Evolutionary conservation across 2,113 vertebrate genomes (phyloP), one percentile per base, ranked within the genome.

Genomic region (Puma concolor): DNA sequence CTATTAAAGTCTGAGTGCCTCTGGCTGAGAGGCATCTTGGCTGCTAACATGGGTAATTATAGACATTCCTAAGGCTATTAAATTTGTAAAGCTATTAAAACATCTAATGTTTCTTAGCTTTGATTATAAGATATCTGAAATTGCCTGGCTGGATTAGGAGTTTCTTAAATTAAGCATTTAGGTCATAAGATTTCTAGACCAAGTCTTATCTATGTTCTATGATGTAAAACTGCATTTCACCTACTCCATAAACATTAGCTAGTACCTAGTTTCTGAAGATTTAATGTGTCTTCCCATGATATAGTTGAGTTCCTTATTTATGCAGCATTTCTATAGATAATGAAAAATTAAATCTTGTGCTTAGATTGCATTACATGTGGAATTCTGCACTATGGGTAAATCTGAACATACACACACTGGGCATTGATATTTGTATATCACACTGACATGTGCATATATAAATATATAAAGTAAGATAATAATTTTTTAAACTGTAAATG

Each of bases 21-120:
- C 96, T 97, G 95, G 77, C 94, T 98, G 96, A 98, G 97, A 95
- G 88, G 93, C 95, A 97, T 97, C 97, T 98, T 98, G 96, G 96
- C 96, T 96, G 96, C 74, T 94, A 96, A 96, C 84, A 91, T 97
- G 60, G 81, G 95, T 98, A 97, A 98, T 98, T 98, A 96, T 92
- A 96, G 95, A 97, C 94, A 97, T 97, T 97, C 95, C 81, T 93
- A 97, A 97, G 95, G 95, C 96, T 96, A 95, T 98, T 98, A 98
- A 97, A 97, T 89, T 95, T 23, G 7, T 98, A 97, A 97, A 93
- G 91, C 94, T 97, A 85, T 97, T 98, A 98, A 98, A 98, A 97
- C 66, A 98, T 97, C 66, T 95, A 98, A 86, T 97, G 96, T 97
- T 92, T 98, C 96, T 95, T 98, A 97, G 91, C 94, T 94, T 98